Conservation (phyloP, 1,140 invertebrate species). For the Ylistrum balloti region DNA sequence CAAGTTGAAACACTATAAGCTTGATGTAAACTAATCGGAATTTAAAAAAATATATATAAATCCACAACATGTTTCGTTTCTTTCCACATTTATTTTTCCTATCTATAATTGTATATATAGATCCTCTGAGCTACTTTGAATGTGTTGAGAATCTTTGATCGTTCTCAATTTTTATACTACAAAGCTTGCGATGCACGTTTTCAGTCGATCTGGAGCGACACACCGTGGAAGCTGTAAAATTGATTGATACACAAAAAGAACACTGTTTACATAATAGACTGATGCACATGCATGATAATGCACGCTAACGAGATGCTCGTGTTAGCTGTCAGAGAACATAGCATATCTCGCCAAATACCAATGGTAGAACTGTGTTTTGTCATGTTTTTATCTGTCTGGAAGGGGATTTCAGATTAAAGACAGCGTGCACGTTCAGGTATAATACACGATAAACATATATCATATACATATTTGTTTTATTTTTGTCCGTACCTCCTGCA, state of each 20-base stretch:
- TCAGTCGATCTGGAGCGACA: not conserved
- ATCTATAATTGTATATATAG: too few species aligned
- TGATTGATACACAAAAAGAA: constrained; percentile 12
- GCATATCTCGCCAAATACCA: not conserved
- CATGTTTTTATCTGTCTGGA: not conserved
- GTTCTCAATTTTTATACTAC: too few species aligned
- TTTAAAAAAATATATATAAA: not conserved
- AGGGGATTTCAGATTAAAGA: not conserved
- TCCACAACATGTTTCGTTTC: not conserved
- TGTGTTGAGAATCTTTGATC: not conserved
- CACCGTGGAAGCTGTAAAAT: not conserved
- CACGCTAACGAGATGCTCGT: not conserved
- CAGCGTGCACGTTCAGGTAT: too few species aligned
- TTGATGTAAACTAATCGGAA: not conserved
- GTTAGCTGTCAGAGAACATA: not conserved
- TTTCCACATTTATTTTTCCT: too few species aligned
- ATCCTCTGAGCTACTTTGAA: too few species aligned
- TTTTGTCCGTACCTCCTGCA: too few species aligned
- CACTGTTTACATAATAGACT: not conserved
- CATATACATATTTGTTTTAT: too few species aligned
- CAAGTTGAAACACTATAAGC: not conserved
- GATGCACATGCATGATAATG: constrained; percentile 8
- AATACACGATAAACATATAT: too few species aligned
- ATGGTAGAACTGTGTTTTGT: not conserved
- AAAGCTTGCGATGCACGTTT: not conserved